phyloP scores from a whole-genome alignment of 2,113 vertebrate species.

The Diphyllodes magnificus region DNA sequence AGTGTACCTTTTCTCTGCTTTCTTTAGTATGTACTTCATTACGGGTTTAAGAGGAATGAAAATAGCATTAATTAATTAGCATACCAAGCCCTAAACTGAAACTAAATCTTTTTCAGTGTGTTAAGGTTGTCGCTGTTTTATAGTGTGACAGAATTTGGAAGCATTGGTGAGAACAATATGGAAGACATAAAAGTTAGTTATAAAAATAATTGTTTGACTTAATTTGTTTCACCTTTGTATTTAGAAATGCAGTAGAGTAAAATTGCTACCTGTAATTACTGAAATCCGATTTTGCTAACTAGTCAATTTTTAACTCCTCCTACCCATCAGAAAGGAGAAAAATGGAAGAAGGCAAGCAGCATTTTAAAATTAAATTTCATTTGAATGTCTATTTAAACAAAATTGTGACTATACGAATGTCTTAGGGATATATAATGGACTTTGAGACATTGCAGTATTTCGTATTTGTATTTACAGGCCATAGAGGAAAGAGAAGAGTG shows the following conservation, averaged over 20 bases:
- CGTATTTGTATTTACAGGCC: neutral
- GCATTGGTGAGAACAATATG: conserved; percentile 45
- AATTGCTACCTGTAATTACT: conserved; percentile 52
- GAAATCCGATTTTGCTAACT: conserved; percentile 20
- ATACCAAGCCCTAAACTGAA: conserved; percentile 15
- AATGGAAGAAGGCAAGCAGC: neutral
- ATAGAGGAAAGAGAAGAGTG: neutral
- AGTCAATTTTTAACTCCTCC: conserved; percentile 48
- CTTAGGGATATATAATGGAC: neutral
- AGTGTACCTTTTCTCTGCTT: neutral
- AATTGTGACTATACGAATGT: neutral
- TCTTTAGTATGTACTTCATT: neutral
- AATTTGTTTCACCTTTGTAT: conserved; percentile 63
- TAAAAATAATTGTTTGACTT: conserved; percentile 58
- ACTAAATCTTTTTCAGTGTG: conserved; percentile 32
- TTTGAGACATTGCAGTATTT: neutral
- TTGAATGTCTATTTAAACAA: neutral
- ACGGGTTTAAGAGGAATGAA: conserved; percentile 21
- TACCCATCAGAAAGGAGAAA: conserved; percentile 34
- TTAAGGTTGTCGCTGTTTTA: conserved; percentile 35
- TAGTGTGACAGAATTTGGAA: conserved; percentile 32
- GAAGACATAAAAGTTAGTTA: conserved; percentile 46
- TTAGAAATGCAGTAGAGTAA: conserved; percentile 25
- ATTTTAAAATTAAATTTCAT: neutral
- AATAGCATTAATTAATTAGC: conserved; percentile 25